Evolutionary conservation across 2,888 invertebrate species (phyloP), one percentile per base, ranked within the genome.

Genomic region (Syrphus vitripennis): DNA sequence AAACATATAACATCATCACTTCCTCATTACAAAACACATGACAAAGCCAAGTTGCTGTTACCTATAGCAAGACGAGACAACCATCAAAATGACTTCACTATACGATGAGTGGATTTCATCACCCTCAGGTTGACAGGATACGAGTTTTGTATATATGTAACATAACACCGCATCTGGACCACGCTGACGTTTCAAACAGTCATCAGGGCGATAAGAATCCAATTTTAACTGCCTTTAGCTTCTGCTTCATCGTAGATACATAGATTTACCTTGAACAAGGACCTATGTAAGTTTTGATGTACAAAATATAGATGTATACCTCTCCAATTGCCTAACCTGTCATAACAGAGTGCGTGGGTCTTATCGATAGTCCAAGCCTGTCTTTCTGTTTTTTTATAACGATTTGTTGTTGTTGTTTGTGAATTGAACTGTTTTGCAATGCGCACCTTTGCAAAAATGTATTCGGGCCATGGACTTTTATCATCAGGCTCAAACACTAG

Each of bases 401-500:
- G 19, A 16, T 40, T 29, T 65, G 24, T 26, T 65, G 31, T 14
- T 42, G n/a, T n/a, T n/a, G n/a, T n/a, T n/a, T n/a, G 21, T 79
- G 21, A 50, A 50, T 48, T 48, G 40, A 59, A 59, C 34, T 31
- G 26, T n/a, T 40, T n/a, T 70, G 14, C 29, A 70, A 12, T 50
- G 76, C 57, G 50, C 76, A 34, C 80, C 80, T 81, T 76, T 76
- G 76, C 70, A 75, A 70, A 81, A 81, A 9, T 67, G 48, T 65
- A 83, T 83, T 83, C 70, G 75, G 83, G 83, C 83, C 83, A 83
- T 59, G 83, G 79, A 57, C 63, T 50, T n/a, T n/a, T 31, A 34
- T 61, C 57, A 59, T 75, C 75, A 37, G 75, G 70, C 34, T 67
- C 50, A 12, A 67, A n/a, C 75, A 75, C n/a, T 42, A 55, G 69